These are phyloP conservation scores for Anastatus disparis DNA, from an alignment of 1,140 invertebrate genomes.

Conservation along the genomic window DNA sequence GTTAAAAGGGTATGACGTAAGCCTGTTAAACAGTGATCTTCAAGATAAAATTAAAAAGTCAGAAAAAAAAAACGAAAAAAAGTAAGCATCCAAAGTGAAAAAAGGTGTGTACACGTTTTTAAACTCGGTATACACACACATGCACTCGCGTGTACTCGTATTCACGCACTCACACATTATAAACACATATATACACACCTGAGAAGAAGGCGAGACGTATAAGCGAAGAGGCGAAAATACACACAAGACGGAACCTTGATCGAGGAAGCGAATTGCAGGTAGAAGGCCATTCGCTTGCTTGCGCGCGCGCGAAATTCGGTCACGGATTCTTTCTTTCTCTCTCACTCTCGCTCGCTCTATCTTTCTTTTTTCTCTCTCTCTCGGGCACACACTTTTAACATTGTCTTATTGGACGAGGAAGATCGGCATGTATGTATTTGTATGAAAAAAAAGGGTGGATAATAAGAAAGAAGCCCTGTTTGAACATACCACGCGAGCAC, in stretches of 20 bases:
- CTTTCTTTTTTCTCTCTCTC: neutral
- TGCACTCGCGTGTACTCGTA: too few species aligned
- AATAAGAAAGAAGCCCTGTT: neutral
- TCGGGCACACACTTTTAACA: too few species aligned
- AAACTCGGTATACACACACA: too few species aligned
- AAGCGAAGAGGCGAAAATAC: constrained; percentile 7
- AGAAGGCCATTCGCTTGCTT: neutral
- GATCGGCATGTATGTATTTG: neutral
- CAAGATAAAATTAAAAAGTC: too few species aligned
- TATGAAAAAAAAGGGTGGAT: neutral
- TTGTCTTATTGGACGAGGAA: neutral
- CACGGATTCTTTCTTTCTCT: constrained; percentile 16
- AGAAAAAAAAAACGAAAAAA: too few species aligned
- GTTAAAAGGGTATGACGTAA: too few species aligned
- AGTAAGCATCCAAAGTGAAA: too few species aligned
- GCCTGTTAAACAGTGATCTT: too few species aligned
- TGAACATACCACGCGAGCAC: neutral
- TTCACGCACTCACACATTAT: too few species aligned
- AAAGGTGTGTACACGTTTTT: too few species aligned
- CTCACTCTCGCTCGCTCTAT: neutral
- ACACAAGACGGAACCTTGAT: constrained; percentile 19
- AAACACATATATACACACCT: too few species aligned
- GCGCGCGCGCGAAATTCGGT: constrained; percentile 18
- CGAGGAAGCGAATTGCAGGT: constrained; percentile 10
- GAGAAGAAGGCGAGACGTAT: too few species aligned